A percentile compares a stretch with the other conserved stretches of the same genome.
Evolutionary conservation across 1,140 invertebrate genomes (phyloP).

Genomic region (Armadillidium nasatum): DNA sequence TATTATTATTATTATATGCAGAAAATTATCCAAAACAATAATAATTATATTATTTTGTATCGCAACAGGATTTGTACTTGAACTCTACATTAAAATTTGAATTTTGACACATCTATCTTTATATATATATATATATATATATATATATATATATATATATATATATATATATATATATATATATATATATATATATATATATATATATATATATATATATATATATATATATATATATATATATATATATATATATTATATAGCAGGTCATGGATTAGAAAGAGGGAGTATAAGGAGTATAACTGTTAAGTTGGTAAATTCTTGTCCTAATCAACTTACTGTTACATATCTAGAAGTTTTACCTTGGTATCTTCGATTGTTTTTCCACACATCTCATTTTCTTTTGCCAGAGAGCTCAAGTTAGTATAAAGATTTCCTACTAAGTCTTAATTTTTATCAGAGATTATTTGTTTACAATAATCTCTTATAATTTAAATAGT

Average conservation of each 20-base stretch:
- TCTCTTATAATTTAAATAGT: no score
- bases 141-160: background rate
- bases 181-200: slow-evolving; percentile 6
- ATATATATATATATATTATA: no score
- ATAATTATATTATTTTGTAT: no score
- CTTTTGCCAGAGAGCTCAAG: background rate
- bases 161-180: background rate
- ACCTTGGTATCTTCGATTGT: slow-evolving; percentile 91
- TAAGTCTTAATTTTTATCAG: no score
- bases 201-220: slow-evolving; percentile 6
- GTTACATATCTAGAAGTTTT: slow-evolving; percentile 57
- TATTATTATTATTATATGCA: no score
- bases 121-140: no score
- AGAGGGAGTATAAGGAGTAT: slow-evolving; percentile 81
- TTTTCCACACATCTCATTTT: slow-evolving; percentile 69
- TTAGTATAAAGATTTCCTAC: no score
- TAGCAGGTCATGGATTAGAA: slow-evolving; percentile 62
- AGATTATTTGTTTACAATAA: no score
- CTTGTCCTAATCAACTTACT: slow-evolving; percentile 51
- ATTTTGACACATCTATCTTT: no score
- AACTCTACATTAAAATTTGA: no score
- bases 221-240: slow-evolving; percentile 6
- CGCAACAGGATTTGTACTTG: no score
- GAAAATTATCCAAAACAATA: no score
- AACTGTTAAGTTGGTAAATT: slow-evolving; percentile 72